These are phyloP conservation scores for Eulemur coronatus DNA, from an alignment of 2,797 vertebrate genomes.

Conservation along the genomic window DNA sequence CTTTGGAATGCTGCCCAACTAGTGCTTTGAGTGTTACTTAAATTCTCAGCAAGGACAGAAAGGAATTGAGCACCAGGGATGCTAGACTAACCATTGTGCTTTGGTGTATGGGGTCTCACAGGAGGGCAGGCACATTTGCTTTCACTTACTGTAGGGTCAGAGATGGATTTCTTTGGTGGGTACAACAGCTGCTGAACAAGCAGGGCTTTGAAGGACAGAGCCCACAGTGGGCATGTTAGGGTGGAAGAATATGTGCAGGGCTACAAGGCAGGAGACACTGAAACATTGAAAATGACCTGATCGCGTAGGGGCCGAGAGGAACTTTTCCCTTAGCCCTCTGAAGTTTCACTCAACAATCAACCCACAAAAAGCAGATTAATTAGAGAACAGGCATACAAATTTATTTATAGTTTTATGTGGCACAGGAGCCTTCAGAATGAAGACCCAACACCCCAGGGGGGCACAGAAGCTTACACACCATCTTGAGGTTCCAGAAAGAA, in stretches of 20 bases:
- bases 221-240: neutral
- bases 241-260: neutral
- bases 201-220: neutral
- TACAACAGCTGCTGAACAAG: neutral
- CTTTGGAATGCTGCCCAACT: conserved; percentile 24
- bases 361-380: neutral
- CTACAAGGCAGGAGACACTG: neutral
- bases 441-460: neutral
- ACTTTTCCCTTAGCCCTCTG: neutral
- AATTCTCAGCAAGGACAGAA: neutral
- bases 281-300: neutral
- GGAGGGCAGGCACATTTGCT: neutral
- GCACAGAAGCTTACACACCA: neutral
- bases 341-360: neutral
- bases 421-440: neutral
- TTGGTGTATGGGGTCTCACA: neutral
- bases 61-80: neutral
- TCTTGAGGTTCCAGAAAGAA: neutral
- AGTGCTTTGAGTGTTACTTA: neutral
- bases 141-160: neutral
- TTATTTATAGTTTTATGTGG: neutral
- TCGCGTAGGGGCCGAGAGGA: neutral
- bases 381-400: neutral
- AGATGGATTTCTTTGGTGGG: neutral
- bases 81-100: neutral